Base-by-base conservation (phyloP, 2,888 invertebrate species). In the Anagyrus pseudococci region DNA sequence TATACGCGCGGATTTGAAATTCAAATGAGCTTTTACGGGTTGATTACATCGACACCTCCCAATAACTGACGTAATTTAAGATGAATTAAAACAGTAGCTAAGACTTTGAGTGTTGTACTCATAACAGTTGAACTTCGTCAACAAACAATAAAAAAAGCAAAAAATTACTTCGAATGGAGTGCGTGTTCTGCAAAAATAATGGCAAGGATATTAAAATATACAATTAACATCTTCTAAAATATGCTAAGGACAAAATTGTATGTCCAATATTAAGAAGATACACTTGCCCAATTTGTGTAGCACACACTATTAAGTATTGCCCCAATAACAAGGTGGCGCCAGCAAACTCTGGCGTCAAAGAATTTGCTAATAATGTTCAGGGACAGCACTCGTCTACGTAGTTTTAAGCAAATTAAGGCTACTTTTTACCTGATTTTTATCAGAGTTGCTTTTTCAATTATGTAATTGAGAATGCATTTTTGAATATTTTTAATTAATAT, bases 231-330 rank as follows among this genome's bases (percentile, higher is more conserved):
- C 73, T 83, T 48, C 84, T 92, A 58, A 89, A 89, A 73, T 87
- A 88, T 75, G 80, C 81, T 43, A 76, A 76, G 7, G 89, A 90
- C 1, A 84, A 85, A 53, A 86, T 91, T 19, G 67, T 80, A 15
- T 92, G 92, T 76, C 92, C 92, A 25, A 87, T 91, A 72, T 83
- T 92, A 72, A 80, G 90, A 69, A 86, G 85, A 53, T 90, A 90
- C 79, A 82, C 82, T n/a, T 93, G 92, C 76, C 86, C 85, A 17
- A 87, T 88, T 64, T 92, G 92, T 77, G 47, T 64, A 59, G 91
- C 92, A 47, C 93, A 93, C 79, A 93, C 92, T 6, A 80, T 88
- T 71, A 90, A 90, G 76, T 92, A 93, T 80, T 93, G 93, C 77
- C 91, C 89, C 69, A 74, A 82, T 72, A 84, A 85, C 77, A 73